Evolutionary conservation across 2,797 vertebrate genomes (phyloP), one percentile per base, ranked within the genome.

Genomic region (Setipinna tenuifilis): DNA sequence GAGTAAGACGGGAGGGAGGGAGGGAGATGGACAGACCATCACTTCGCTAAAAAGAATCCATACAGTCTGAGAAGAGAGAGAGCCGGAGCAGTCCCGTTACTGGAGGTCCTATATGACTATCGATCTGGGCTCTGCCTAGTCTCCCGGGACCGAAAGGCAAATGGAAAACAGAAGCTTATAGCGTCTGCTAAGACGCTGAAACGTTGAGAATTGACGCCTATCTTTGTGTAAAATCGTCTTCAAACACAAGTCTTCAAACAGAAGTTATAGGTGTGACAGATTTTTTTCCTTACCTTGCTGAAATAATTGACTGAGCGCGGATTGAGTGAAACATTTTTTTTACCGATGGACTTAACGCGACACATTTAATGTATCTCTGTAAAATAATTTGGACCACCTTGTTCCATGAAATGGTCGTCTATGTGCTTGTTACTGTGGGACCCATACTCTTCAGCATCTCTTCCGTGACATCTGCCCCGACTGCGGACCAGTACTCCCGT

Each of bases 91-190:
- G 44, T 44, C 35, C 71, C 31, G 71, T 78, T 78, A 65, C 58
- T n/a, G 25, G 14, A 83, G 48, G 19, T 23, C 65, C n/a, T 58
- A 86, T 75, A 80, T 75, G 82, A 31, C 12, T 81, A 85, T 85
- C 75, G 86, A 85, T 85, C 23, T 48, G 57, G 81, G 84, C 87
- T 71, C 87, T 85, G 84, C 84, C 84, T 81, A 87, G 84, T 83
- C 87, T 83, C 82, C 61, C 46, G 82, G 54, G 83, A 35, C 50
- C 50, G 57, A 83, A 59, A 78, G 59, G 46, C 46, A 84, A 82
- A 87, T 78, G 80, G 61, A 78, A 65, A 80, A 84, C 62, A 46
- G 6, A 6, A 78, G 16, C 16, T 19, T 78, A 21, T n/a, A 78
- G 71, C 71, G 71, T 44, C 35, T 78, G 71, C 35, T 78, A 19